Percentiles rank a stretch among this genome's conserved stretches.
Conservation (phyloP, 2,888 invertebrate genomes). For the Rhagonycha lutea region DNA sequence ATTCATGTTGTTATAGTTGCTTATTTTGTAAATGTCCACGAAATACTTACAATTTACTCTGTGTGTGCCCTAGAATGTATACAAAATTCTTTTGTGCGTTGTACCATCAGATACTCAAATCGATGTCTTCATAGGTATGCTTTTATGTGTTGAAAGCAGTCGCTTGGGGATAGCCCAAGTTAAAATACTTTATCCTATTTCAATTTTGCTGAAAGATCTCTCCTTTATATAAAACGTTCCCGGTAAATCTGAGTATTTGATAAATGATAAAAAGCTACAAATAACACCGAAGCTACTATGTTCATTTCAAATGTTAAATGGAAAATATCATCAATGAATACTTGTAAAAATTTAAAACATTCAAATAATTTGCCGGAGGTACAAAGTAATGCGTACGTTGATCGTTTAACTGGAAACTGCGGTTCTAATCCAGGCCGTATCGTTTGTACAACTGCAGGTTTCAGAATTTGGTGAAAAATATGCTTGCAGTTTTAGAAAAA, state of each 20-base stretch:
- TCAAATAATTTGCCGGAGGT: neutral
- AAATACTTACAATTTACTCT: neutral
- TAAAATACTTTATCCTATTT: slow-evolving; percentile 12
- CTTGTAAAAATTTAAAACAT: neutral
- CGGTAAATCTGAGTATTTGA: neutral
- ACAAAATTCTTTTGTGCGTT: slow-evolving; percentile 1
- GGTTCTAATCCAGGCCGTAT: too few species aligned
- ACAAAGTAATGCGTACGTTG: too few species aligned
- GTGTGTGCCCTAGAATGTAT: neutral
- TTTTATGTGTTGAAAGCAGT: slow-evolving; percentile 14
- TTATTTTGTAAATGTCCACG: neutral
- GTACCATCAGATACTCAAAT: slow-evolving; percentile 6
- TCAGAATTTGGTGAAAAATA: too few species aligned
- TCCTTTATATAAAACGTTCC: neutral
- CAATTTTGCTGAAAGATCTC: slow-evolving; percentile 5
- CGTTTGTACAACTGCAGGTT: too few species aligned
- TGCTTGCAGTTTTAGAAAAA: too few species aligned
- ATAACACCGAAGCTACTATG: neutral
- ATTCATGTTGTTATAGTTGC: neutral
- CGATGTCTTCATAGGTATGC: slow-evolving; percentile 10
- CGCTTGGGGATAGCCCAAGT: slow-evolving; percentile 8
- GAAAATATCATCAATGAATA: neutral
- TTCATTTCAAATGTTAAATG: neutral
- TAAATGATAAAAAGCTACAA: neutral
- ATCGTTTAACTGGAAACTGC: too few species aligned